Percentiles rank a stretch among this genome's conserved stretches.
phyloP scores from a whole-genome alignment of 2,888 invertebrate genomes.

The Choristoneura rosaceana region DNA sequence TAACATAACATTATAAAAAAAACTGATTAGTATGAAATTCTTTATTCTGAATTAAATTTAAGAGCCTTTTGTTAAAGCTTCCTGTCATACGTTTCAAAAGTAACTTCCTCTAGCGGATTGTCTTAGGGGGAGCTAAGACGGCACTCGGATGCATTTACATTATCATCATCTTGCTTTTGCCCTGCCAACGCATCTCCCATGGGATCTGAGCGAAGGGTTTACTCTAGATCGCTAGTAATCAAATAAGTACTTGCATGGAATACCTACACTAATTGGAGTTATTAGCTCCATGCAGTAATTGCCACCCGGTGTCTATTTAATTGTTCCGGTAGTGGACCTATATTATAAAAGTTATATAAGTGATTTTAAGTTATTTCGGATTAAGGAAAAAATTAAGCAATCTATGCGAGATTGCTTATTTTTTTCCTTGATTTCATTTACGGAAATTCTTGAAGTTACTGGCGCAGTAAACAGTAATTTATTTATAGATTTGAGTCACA shows the following conservation, averaged over 20 bases:
- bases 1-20: no score
- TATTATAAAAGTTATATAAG: background rate
- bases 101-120: slow-evolving; percentile 57
- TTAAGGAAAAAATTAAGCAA: no score
- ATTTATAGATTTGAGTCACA: background rate
- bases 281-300: background rate
- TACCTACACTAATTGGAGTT: background rate
- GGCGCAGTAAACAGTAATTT: background rate
- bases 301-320: background rate
- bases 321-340: background rate
- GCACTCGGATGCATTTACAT: slow-evolving; percentile 64
- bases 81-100: slow-evolving; percentile 56
- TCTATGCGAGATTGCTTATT: background rate
- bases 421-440: background rate
- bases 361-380: background rate
- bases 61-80: slow-evolving; percentile 53
- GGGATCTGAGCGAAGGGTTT: slow-evolving; percentile 55
- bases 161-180: slow-evolving; percentile 63
- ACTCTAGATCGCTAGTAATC: slow-evolving; percentile 43
- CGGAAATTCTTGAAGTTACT: background rate
- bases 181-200: slow-evolving; percentile 58
- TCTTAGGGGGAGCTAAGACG: slow-evolving; percentile 55
- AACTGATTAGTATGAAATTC: no score
- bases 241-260: background rate
- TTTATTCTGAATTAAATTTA: slow-evolving; percentile 31